Percentiles rank a stretch among this genome's conserved stretches.
Evolutionary conservation across 2,113 vertebrate species (phyloP).

Genomic region (Notiomystis cincta): DNA sequence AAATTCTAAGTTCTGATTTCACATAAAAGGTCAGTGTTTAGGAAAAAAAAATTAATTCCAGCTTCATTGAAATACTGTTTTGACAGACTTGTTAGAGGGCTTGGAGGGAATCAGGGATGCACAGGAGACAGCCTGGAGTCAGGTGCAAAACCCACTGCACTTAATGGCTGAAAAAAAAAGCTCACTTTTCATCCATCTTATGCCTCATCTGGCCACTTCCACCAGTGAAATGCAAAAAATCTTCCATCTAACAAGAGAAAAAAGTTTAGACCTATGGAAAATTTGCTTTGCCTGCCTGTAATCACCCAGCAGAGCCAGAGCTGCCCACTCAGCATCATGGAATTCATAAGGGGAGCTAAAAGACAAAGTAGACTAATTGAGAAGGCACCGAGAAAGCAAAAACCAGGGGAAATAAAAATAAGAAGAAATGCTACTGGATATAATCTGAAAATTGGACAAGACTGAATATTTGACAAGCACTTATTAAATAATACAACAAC

Average conservation of each 20-base stretch:
- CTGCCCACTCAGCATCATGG: accelerated
- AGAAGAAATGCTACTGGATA: neutral
- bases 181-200: neutral
- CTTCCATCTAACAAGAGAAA: neutral
- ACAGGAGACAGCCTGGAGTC: neutral
- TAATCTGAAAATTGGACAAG: neutral
- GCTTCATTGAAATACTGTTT: neutral
- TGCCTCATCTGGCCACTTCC: neutral
- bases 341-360: neutral
- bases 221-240: neutral
- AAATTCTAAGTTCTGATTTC: neutral
- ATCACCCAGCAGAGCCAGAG: neutral
- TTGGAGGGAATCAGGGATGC: accelerated
- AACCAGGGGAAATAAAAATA: neutral
- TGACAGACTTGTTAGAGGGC: neutral
- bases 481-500: neutral
- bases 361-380: neutral
- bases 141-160: neutral
- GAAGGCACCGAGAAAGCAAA: neutral
- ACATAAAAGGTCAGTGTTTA: neutral
- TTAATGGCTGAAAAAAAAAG: neutral
- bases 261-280: neutral
- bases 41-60: neutral
- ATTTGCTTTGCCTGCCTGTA: neutral
- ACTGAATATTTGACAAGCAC: neutral